Conservation (phyloP, 35 echinoderm and acorn worm species). For the Ptychodera flava region DNA sequence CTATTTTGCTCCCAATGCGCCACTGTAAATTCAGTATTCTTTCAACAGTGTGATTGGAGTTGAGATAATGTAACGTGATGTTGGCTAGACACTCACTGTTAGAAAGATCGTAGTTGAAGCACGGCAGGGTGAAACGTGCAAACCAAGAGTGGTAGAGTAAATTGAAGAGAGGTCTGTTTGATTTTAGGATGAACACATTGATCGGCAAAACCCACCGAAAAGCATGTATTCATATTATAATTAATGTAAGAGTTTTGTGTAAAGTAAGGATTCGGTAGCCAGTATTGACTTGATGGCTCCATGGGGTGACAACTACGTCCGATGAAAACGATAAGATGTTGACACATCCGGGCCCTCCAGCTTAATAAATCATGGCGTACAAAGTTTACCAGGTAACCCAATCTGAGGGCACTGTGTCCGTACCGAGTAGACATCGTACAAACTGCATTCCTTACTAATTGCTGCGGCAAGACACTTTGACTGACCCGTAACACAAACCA, state of each 20-base stretch:
- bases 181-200: no score
- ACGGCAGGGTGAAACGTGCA: neutral
- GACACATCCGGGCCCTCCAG: neutral
- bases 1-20: no score
- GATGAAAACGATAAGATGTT: neutral
- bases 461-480: neutral
- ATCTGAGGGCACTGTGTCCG: neutral
- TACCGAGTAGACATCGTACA: no score
- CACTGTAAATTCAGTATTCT: no score
- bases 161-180: neutral
- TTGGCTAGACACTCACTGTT: no score
- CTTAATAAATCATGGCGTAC: neutral
- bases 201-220: no score
- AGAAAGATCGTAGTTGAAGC: no score
- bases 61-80: no score
- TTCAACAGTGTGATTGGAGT: no score
- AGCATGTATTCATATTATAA: neutral
- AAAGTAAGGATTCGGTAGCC: neutral
- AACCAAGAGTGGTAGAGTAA: neutral
- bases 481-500: neutral
- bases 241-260: neutral
- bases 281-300: neutral
- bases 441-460: neutral
- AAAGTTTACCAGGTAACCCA: neutral
- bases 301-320: neutral